A percentile compares a stretch with the other conserved stretches of the same genome.
phyloP scores from a whole-genome alignment of 1,140 invertebrate genomes.

The Cylas formicarius region DNA sequence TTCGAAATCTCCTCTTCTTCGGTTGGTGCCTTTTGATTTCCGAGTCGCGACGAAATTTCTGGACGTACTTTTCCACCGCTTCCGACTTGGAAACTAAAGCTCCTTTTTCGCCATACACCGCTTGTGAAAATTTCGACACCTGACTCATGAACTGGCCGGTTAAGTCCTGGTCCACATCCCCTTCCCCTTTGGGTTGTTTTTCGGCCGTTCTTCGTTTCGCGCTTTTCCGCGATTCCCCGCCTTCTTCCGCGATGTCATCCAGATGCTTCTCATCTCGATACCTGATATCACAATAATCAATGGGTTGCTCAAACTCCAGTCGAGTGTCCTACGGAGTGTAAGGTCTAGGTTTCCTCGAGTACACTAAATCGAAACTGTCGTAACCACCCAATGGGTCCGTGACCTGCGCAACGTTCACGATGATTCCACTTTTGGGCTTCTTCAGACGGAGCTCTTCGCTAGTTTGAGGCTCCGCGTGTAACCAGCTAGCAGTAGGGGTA shows the following conservation, averaged over 20 bases:
- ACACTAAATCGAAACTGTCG: conserved; percentile 33
- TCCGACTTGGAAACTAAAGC: too few species aligned
- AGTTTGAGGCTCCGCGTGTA: conserved; percentile 26
- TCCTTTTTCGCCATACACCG: too few species aligned
- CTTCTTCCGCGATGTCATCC: conserved; percentile 13
- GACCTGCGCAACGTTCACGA: conserved; percentile 29
- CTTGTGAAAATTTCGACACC: background rate
- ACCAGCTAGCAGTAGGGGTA: conserved; percentile 24
- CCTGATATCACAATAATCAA: too few species aligned
- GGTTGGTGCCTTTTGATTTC: conserved; percentile 30
- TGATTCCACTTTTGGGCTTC: conserved; percentile 36
- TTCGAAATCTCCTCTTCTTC: conserved; percentile 42
- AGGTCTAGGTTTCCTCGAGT: conserved; percentile 22
- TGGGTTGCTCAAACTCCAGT: background rate
- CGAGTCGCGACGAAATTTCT: conserved; percentile 34
- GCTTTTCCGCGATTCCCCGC: conserved; percentile 12
- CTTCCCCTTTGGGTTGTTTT: conserved; percentile 7
- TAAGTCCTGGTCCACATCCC: conserved; percentile 12
- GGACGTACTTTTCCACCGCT: conserved; percentile 23
- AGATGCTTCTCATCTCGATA: background rate
- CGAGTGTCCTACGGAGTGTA: background rate
- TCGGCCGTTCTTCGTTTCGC: conserved; percentile 12
- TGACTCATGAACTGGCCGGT: conserved; percentile 27
- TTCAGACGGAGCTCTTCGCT: conserved; percentile 20
- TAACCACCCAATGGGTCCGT: conserved; percentile 12